phyloP scores from a whole-genome alignment of 2,888 invertebrate genomes.

The Ophraella communa region DNA sequence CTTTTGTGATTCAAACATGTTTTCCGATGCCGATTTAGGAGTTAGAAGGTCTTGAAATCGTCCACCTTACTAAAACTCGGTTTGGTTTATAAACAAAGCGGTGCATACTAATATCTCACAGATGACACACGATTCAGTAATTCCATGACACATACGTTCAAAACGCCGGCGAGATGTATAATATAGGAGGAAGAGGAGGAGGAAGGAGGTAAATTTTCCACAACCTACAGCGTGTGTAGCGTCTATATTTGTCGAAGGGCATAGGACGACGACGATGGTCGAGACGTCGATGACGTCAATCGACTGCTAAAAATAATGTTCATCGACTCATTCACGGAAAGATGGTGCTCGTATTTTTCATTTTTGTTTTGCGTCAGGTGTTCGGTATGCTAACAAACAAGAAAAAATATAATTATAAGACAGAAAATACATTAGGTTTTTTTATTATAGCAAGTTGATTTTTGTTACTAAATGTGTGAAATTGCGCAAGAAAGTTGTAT shows the following conservation, averaged over 20 bases:
- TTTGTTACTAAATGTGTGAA: no score
- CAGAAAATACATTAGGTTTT: no score
- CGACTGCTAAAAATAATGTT: constrained; percentile 35
- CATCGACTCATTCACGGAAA: constrained; percentile 34
- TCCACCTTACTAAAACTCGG: no score
- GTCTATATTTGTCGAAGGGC: constrained; percentile 28
- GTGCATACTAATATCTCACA: not conserved
- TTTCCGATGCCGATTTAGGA: no score
- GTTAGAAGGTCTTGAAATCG: no score
- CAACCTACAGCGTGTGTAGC: not conserved
- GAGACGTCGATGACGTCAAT: constrained; percentile 23
- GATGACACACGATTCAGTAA: constrained; percentile 7
- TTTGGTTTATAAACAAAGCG: no score
- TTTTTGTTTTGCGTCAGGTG: not conserved
- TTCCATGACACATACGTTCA: not conserved
- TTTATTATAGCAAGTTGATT: no score
- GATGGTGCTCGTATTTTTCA: not conserved
- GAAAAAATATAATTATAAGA: not conserved
- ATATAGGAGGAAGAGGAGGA: no score
- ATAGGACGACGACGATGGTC: constrained; percentile 14
- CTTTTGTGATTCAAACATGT: no score
- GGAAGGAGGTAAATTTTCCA: constrained; percentile 15
- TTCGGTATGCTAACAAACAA: not conserved
- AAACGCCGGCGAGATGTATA: no score
- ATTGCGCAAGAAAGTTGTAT: no score